These are phyloP conservation scores for Eretmodus cyanostictus DNA, from an alignment of 2,113 vertebrate species.

Conservation along the genomic window DNA sequence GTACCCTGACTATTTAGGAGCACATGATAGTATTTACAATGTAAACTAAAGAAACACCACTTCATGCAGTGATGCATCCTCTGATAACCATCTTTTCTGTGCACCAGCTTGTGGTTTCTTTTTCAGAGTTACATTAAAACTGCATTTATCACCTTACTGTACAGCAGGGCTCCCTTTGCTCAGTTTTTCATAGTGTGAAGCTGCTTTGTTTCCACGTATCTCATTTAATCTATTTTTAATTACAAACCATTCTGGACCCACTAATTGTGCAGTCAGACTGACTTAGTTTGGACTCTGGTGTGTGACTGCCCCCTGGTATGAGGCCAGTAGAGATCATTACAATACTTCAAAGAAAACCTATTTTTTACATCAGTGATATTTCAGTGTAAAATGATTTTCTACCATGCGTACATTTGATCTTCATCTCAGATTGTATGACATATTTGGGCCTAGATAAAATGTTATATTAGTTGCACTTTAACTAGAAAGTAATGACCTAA, in stretches of 20 bases:
- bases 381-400: not conserved
- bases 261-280: not conserved
- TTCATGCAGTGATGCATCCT: not conserved
- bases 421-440: not conserved
- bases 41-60: not conserved
- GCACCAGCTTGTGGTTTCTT: not conserved
- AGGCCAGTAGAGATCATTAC: not conserved
- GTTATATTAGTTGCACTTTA: not conserved
- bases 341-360: not conserved
- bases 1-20: not conserved
- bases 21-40: not conserved
- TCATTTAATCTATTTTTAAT: slow-evolving; percentile 10
- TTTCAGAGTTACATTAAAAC: not conserved
- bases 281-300: not conserved
- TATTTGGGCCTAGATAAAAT: not conserved
- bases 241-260: not conserved
- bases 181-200: not conserved
- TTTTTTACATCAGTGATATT: not conserved
- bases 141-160: not conserved
- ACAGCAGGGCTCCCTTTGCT: not conserved
- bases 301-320: not conserved
- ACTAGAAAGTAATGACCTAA: not conserved
- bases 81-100: not conserved
- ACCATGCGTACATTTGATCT: not conserved
- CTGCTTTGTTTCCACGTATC: not conserved